Evolutionary conservation across 2,888 invertebrate genomes (phyloP).

Genomic region (Physocephala rufipes): DNA sequence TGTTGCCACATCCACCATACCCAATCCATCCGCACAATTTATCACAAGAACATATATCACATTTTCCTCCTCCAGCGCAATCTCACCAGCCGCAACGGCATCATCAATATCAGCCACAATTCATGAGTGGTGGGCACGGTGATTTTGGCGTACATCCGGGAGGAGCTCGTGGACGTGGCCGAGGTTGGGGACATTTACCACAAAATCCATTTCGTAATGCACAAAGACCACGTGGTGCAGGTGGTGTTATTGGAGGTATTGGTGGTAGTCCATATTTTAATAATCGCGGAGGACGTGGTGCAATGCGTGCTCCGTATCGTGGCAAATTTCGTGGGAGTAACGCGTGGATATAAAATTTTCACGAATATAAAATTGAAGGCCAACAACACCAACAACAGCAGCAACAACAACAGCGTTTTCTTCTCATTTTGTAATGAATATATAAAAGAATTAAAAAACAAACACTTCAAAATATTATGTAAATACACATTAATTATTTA

Average conservation of each 20-base stretch:
- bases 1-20: constrained; percentile 49
- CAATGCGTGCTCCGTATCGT: constrained; percentile 51
- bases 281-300: constrained; percentile 50
- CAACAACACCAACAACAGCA: too few species aligned
- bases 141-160: constrained; percentile 35
- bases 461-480: neutral
- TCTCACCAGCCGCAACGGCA: constrained; percentile 20
- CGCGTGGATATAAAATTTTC: constrained; percentile 59
- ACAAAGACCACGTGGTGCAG: constrained; percentile 50
- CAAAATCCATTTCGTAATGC: constrained; percentile 53
- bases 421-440: constrained; percentile 20
- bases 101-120: constrained; percentile 28
- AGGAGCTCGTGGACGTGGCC: constrained; percentile 51
- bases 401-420: neutral
- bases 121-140: constrained; percentile 39
- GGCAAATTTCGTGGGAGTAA: constrained; percentile 63
- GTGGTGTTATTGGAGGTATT: constrained; percentile 25
- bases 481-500: constrained; percentile 2
- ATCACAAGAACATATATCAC: constrained; percentile 8
- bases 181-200: constrained; percentile 50
- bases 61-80: constrained; percentile 7
- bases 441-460: neutral
- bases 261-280: constrained; percentile 48
- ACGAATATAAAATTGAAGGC: too few species aligned
- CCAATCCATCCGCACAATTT: constrained; percentile 43